A percentile compares a stretch with the other conserved stretches of the same genome.
Conservation (phyloP, 2,797 vertebrate species). For the Pogonophryne albipinna region DNA sequence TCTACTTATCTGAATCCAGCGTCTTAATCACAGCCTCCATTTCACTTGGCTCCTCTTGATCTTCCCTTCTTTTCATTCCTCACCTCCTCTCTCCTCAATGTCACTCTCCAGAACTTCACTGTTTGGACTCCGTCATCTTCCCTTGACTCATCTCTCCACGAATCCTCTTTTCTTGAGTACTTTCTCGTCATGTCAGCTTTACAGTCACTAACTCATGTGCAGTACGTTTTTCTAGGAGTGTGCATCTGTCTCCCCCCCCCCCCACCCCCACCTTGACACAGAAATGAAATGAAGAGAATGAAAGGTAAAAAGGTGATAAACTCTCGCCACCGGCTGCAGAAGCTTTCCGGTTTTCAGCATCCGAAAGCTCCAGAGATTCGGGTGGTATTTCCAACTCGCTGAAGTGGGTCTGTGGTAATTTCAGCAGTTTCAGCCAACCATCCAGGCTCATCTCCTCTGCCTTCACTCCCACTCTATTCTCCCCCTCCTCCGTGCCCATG, state of each 20-base stretch:
- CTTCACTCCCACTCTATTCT: conserved; percentile 40
- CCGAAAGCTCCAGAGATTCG: conserved; percentile 61
- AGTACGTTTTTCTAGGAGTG: conserved; percentile 24
- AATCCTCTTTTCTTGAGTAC: conserved; percentile 42
- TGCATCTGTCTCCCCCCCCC: conserved; percentile 22
- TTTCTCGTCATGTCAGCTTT: conserved; percentile 33
- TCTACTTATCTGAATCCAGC: conserved; percentile 65
- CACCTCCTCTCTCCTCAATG: conserved; percentile 39
- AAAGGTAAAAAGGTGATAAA: conserved; percentile 25
- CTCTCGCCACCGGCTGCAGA: conserved; percentile 10
- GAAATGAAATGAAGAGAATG: conserved; percentile 37
- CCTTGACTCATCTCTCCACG: conserved; percentile 49
- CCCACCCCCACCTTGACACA: conserved; percentile 1
- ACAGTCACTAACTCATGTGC: conserved; percentile 39
- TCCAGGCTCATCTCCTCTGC: conserved; percentile 70
- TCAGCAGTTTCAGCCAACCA: conserved; percentile 65
- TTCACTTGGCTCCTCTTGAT: conserved; percentile 58
- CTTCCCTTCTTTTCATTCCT: conserved; percentile 26
- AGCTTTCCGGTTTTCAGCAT: conserved; percentile 28
- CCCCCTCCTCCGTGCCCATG: conserved; percentile 35
- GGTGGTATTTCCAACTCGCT: conserved; percentile 66
- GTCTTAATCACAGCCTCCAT: conserved; percentile 79
- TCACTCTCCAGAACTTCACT: conserved; percentile 21
- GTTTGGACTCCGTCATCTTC: conserved; percentile 22
- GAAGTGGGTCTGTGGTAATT: conserved; percentile 67